Evolutionary conservation across 2,113 vertebrate genomes (phyloP).

Genomic region (Brachypteracias leptosomus): DNA sequence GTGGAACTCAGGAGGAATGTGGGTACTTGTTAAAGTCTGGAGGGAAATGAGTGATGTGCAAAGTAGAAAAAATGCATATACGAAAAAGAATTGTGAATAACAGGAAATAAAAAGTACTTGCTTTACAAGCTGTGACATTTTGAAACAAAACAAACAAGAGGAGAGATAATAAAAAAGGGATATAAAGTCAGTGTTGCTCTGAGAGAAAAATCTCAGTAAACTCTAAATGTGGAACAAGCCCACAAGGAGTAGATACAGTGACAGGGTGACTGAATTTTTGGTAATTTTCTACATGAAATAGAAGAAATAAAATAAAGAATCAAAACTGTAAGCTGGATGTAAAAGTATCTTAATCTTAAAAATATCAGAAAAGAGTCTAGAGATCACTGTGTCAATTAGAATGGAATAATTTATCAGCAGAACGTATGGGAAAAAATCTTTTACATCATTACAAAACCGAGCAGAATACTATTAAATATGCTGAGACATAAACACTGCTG

Average conservation of each 20-base stretch:
- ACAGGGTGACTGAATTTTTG: background rate
- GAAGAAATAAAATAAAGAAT: background rate
- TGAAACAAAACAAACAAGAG: background rate
- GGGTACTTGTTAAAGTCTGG: background rate
- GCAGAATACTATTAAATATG: background rate
- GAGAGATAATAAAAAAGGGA: background rate
- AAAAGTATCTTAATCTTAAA: background rate
- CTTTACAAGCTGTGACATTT: background rate
- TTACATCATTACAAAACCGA: background rate
- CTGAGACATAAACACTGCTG: background rate
- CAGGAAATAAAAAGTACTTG: background rate
- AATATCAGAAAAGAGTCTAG: background rate
- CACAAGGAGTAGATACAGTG: background rate
- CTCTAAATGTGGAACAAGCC: background rate
- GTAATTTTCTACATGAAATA: background rate
- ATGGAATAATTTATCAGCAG: background rate
- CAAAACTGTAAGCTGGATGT: background rate
- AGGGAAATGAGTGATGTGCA: background rate
- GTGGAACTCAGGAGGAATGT: background rate
- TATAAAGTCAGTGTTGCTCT: background rate
- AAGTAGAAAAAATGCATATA: background rate
- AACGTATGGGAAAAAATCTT: background rate
- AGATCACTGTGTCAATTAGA: background rate
- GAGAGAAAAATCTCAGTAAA: background rate
- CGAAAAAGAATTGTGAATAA: background rate